Percentiles rank a stretch among this genome's conserved stretches.
Conservation (phyloP, 2,888 invertebrate genomes). For the Oscheius sp. region DNA sequence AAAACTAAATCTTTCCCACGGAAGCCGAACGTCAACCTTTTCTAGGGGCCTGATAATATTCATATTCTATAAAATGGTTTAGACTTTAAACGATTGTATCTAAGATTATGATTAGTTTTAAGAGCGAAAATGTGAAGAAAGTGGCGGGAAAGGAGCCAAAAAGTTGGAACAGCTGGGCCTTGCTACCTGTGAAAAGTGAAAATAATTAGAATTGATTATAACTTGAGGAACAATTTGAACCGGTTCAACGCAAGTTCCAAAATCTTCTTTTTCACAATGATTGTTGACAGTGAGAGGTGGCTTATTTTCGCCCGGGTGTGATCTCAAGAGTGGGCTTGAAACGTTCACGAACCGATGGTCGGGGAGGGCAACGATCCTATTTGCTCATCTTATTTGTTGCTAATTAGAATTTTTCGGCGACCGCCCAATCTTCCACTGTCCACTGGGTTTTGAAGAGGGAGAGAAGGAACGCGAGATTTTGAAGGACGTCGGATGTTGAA, state of each 20-base stretch:
- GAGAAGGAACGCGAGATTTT: too few relatives aligned
- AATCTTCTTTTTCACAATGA: constrained; percentile 15
- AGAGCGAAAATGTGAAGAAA: not conserved
- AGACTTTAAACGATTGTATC: too few relatives aligned
- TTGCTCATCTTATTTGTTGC: constrained; percentile 9
- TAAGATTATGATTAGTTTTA: not conserved
- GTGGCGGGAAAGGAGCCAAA: not conserved
- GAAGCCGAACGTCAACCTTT: too few relatives aligned
- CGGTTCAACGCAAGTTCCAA: constrained; percentile 16
- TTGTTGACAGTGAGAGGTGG: constrained; percentile 29
- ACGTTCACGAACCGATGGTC: constrained; percentile 23
- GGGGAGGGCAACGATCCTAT: not conserved
- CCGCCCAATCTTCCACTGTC: too few relatives aligned
- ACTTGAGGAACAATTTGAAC: not conserved
- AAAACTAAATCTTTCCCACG: too few relatives aligned
- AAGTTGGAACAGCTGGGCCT: not conserved
- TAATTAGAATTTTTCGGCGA: constrained; percentile 7
- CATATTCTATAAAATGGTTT: too few relatives aligned
- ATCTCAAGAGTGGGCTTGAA: constrained; percentile 28
- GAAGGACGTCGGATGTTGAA: too few relatives aligned
- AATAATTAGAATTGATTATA: not conserved
- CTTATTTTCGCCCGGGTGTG: constrained; percentile 29
- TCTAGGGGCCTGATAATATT: too few relatives aligned
- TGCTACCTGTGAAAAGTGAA: not conserved
- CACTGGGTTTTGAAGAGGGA: too few relatives aligned